phyloP scores from a whole-genome alignment of 2,113 vertebrate species.

The Meleagris gallopavo region DNA sequence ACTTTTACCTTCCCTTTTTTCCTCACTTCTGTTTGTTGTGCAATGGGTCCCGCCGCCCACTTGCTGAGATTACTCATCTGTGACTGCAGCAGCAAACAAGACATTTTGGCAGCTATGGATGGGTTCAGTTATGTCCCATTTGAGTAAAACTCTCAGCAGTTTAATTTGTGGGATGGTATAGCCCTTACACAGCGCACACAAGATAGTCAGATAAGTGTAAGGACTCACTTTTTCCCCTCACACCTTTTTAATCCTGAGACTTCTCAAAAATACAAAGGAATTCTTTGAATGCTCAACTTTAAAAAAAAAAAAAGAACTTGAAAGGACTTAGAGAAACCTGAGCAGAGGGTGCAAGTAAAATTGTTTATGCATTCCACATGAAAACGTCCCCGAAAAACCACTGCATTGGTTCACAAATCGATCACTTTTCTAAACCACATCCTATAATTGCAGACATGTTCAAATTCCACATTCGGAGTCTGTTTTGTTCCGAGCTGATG shows the following conservation, averaged over 20 bases:
- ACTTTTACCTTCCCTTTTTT: conserved; percentile 53
- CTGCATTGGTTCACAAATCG: background rate
- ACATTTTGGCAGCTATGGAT: conserved; percentile 74
- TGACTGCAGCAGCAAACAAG: conserved; percentile 74
- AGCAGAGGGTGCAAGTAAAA: background rate
- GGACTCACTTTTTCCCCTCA: background rate
- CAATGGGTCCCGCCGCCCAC: conserved; percentile 68
- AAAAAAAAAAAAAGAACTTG: background rate
- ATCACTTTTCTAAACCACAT: conserved; percentile 58
- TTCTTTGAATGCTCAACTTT: background rate
- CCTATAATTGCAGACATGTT: conserved; percentile 22
- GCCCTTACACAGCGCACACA: background rate
- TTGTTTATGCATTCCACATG: background rate
- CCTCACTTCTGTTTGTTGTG: conserved; percentile 68
- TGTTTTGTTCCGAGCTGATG: conserved; percentile 13
- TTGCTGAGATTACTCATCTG: conserved; percentile 77
- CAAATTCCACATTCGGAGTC: background rate
- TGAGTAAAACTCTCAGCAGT: conserved; percentile 47
- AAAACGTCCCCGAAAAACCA: conserved; percentile 22
- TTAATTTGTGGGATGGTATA: background rate
- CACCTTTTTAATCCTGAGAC: background rate
- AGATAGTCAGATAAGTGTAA: background rate
- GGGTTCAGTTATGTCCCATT: conserved; percentile 33
- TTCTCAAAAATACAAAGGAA: conserved; percentile 8
- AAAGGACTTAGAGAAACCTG: background rate